These are phyloP conservation scores for Papilio glaucus DNA, from an alignment of 1,140 invertebrate species.

Conservation along the genomic window DNA sequence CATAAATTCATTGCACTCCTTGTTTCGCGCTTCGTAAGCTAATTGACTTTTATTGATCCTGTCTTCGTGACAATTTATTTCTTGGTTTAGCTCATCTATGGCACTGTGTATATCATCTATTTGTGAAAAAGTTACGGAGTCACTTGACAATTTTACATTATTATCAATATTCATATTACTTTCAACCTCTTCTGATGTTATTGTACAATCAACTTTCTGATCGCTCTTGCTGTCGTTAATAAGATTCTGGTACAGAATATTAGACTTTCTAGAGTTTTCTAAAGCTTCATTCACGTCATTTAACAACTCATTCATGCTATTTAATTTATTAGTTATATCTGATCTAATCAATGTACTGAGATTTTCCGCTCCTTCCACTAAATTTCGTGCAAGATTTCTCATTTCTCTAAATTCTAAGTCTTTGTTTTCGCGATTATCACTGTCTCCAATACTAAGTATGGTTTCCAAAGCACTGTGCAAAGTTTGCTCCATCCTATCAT, in stretches of 20 bases:
- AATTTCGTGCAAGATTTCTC: constrained; percentile 69
- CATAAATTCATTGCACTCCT: constrained; percentile 72
- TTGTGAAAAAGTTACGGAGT: constrained; percentile 53
- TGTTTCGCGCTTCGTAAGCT: constrained; percentile 64
- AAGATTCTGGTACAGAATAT: constrained; percentile 69
- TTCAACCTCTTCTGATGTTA: constrained; percentile 38
- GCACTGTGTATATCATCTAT: constrained; percentile 69
- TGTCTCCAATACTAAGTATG: constrained; percentile 60
- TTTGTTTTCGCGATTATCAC: constrained; percentile 63
- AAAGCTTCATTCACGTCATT: constrained; percentile 78
- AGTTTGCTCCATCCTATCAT: constrained; percentile 63
- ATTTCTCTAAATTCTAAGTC: constrained; percentile 73
- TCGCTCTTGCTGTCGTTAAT: constrained; percentile 42
- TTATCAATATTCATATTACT: constrained; percentile 41
- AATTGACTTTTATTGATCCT: constrained; percentile 67
- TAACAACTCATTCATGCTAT: constrained; percentile 78
- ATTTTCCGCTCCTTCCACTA: constrained; percentile 75
- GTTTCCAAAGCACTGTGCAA: constrained; percentile 59
- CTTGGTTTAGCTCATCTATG: constrained; percentile 64
- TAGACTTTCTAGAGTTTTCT: constrained; percentile 77
- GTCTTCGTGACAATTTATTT: constrained; percentile 70
- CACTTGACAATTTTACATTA: constrained; percentile 35
- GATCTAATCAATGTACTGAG: constrained; percentile 72
- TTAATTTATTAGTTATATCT: constrained; percentile 80
- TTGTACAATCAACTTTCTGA: background rate